phyloP scores from a whole-genome alignment of 2,113 vertebrate genomes.

The Aptenodytes patagonicus region DNA sequence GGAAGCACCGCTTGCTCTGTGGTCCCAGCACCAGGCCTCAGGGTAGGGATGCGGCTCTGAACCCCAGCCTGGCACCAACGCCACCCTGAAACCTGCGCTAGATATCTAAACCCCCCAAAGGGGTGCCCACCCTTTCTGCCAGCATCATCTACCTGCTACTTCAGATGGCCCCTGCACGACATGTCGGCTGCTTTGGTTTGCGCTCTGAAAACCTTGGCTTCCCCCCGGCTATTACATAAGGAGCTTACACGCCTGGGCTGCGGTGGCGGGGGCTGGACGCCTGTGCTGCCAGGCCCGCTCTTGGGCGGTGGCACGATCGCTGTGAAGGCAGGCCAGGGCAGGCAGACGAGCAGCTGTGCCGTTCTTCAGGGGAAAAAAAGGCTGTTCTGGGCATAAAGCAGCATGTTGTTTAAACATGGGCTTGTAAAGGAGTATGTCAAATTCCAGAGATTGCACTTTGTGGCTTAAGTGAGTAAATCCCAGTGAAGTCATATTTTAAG shows the following conservation, averaged over 20 bases:
- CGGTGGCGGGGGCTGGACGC: neutral
- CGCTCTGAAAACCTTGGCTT: neutral
- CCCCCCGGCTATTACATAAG: neutral
- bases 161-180: no score
- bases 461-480: neutral
- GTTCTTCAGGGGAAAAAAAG: neutral
- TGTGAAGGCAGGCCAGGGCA: neutral
- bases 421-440: neutral
- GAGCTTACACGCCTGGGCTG: neutral
- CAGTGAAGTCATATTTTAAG: neutral
- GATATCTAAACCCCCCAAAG: no score
- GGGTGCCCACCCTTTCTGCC: neutral
- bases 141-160: neutral
- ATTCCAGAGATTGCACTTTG: neutral
- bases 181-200: accelerated
- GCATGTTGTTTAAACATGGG: neutral
- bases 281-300: neutral
- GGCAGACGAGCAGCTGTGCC: neutral
- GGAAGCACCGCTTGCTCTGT: neutral
- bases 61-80: neutral
- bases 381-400: neutral
- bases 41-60: neutral
- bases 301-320: neutral
- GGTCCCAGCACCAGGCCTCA: neutral
- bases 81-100: no score